Evolutionary conservation across 2,888 invertebrate genomes (phyloP).

Genomic region (Frankliniella fusca): DNA sequence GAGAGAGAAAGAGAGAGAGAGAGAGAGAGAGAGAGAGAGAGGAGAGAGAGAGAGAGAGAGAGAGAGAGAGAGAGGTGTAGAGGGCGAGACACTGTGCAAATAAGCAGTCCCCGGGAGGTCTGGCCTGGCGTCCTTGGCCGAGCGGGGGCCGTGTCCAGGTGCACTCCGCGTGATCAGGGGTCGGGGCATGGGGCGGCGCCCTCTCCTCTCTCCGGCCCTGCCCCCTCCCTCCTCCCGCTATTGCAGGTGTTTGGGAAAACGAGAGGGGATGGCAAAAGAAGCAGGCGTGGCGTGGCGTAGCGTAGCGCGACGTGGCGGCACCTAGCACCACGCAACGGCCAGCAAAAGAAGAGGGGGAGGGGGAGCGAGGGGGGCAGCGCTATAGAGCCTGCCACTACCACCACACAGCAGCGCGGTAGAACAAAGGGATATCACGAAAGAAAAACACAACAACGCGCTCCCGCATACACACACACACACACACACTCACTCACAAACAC

Average conservation of each 20-base stretch:
- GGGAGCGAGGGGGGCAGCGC: neutral
- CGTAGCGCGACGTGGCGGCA: neutral
- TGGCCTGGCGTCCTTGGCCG: too few species aligned
- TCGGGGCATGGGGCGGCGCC: neutral
- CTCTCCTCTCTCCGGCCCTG: neutral
- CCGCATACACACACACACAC: too few species aligned
- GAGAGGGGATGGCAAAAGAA: neutral
- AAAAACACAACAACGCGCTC: too few species aligned
- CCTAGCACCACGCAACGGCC: too few species aligned
- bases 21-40: neutral
- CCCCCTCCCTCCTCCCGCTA: neutral
- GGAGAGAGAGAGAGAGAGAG: neutral
- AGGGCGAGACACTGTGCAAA: too few species aligned
- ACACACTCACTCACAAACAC: too few species aligned
- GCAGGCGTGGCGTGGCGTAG: neutral
- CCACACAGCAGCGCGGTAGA: too few species aligned
- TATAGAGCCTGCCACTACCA: neutral
- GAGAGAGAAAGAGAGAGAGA: neutral
- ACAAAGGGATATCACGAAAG: too few species aligned
- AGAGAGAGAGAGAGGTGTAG: neutral
- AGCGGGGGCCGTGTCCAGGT: too few species aligned
- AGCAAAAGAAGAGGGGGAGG: neutral
- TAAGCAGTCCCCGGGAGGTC: too few species aligned
- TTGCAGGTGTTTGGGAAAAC: neutral
- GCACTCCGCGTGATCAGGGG: too few species aligned